Conservation (phyloP, 2,888 invertebrate species). For the Blastobasis lacticolella region DNA sequence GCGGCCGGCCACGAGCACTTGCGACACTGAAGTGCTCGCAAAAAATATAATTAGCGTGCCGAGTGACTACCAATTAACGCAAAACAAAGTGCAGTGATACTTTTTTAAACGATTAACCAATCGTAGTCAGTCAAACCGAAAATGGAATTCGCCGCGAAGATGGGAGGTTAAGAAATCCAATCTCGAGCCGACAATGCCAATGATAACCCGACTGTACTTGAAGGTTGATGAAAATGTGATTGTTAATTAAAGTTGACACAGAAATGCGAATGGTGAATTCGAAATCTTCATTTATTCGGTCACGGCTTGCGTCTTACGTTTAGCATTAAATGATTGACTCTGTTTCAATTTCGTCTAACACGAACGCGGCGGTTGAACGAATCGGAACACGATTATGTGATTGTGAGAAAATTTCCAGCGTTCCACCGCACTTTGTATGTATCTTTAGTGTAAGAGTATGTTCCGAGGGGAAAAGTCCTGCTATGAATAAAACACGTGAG, state of each 20-base stretch:
- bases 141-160: slow-evolving; percentile 42
- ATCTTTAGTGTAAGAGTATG: slow-evolving; percentile 59
- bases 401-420: slow-evolving; percentile 68
- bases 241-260: slow-evolving; percentile 73
- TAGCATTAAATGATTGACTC: slow-evolving; percentile 71
- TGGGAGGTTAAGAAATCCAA: slow-evolving; percentile 60
- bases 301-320: slow-evolving; percentile 67
- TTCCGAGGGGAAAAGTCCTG: slow-evolving; percentile 48
- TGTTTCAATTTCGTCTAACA: slow-evolving; percentile 73
- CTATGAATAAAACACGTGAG: slow-evolving; percentile 70
- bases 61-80: slow-evolving; percentile 25
- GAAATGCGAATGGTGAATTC: slow-evolving; percentile 65
- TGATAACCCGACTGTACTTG: slow-evolving; percentile 53
- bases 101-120: slow-evolving; percentile 37
- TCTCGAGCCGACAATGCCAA: slow-evolving; percentile 47
- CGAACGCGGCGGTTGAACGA: slow-evolving; percentile 67
- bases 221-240: slow-evolving; percentile 68
- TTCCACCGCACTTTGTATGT: slow-evolving; percentile 47
- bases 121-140: slow-evolving; percentile 41
- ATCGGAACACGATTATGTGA: slow-evolving; percentile 68
- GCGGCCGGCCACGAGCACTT: slow-evolving; percentile 9
- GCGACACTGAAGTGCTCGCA: slow-evolving; percentile 6
- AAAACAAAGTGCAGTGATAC: slow-evolving; percentile 30
- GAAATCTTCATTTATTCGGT: slow-evolving; percentile 70
- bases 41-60: slow-evolving; percentile 12